Percentiles rank a stretch among this genome's conserved stretches.
These are phyloP conservation scores for Siniperca scherzeri DNA, from an alignment of 2,797 vertebrate genomes.

Conservation along the genomic window DNA sequence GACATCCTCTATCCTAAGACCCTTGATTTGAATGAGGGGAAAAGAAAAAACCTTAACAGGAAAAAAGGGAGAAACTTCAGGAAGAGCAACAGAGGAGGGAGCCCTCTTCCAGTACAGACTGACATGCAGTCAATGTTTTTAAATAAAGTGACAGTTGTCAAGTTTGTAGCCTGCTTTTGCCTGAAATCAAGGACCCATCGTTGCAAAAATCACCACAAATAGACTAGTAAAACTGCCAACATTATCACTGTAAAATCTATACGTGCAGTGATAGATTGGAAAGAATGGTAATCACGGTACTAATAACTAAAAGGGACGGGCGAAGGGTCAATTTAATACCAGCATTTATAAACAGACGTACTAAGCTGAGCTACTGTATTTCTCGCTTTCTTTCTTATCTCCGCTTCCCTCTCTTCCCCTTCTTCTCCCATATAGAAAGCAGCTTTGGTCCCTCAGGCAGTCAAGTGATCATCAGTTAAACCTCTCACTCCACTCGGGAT, in stretches of 20 bases:
- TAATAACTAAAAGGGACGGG: neutral
- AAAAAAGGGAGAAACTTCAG: neutral
- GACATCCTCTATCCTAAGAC: neutral
- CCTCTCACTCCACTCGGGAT: neutral
- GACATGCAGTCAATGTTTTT: neutral
- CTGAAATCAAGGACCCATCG: neutral
- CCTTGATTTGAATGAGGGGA: neutral
- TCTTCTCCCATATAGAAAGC: slow-evolving; percentile 19
- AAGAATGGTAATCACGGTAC: neutral
- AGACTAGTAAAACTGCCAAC: neutral
- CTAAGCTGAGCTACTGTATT: neutral
- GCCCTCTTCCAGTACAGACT: neutral
- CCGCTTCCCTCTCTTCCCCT: slow-evolving; percentile 4
- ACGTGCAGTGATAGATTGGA: neutral
- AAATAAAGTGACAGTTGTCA: neutral
- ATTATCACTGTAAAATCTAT: slow-evolving; percentile 4
- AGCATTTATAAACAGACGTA: neutral
- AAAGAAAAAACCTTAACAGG: too few species aligned
- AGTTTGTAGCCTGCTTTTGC: neutral
- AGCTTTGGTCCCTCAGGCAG: slow-evolving; percentile 31
- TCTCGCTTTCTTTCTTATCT: neutral
- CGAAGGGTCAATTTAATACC: slow-evolving; percentile 5
- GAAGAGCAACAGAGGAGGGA: too few species aligned
- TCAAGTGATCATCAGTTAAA: slow-evolving; percentile 49
- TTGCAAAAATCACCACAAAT: neutral